Evolutionary conservation across 2,888 invertebrate genomes (phyloP).

Genomic region (Caenorhabditis sp.): DNA sequence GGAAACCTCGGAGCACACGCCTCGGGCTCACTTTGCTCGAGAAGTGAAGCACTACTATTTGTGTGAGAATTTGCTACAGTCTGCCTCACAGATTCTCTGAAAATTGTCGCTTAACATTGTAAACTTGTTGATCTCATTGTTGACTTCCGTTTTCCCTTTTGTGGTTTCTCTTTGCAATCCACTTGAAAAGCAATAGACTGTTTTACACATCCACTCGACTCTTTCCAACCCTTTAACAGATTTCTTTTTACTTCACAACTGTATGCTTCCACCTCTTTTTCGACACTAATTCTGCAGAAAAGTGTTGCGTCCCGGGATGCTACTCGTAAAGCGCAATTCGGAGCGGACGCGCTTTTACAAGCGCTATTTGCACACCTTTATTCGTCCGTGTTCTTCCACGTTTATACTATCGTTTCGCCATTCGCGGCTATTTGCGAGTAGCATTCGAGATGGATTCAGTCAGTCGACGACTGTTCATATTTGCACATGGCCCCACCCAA

Average conservation of each 20-base stretch:
- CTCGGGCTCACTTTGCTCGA: not conserved
- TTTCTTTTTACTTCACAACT: not conserved
- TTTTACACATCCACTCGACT: constrained; percentile 23
- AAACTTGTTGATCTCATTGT: constrained; percentile 5
- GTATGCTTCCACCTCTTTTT: too few relatives aligned
- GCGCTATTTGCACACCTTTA: constrained; percentile 45
- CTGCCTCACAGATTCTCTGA: too few relatives aligned
- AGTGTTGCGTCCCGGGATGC: constrained; percentile 1
- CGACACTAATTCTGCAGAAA: too few relatives aligned
- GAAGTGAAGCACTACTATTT: too few relatives aligned
- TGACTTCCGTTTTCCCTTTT: constrained; percentile 7
- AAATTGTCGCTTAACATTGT: too few relatives aligned
- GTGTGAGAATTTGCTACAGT: too few relatives aligned
- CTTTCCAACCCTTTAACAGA: constrained; percentile 8
- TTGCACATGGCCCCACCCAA: constrained; percentile 31
- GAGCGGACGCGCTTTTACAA: constrained; percentile 21
- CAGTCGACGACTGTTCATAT: constrained; percentile 21
- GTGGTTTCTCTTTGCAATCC: constrained; percentile 7
- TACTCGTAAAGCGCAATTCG: constrained; percentile 35
- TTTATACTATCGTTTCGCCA: constrained; percentile 20
- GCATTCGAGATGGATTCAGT: constrained; percentile 1
- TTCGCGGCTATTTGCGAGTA: constrained; percentile 4
- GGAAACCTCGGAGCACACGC: not conserved
- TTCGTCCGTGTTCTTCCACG: constrained; percentile 50
- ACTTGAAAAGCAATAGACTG: constrained; percentile 34